Conservation (phyloP, 2,888 invertebrate genomes). For the Oegoconia quadripuncta region DNA sequence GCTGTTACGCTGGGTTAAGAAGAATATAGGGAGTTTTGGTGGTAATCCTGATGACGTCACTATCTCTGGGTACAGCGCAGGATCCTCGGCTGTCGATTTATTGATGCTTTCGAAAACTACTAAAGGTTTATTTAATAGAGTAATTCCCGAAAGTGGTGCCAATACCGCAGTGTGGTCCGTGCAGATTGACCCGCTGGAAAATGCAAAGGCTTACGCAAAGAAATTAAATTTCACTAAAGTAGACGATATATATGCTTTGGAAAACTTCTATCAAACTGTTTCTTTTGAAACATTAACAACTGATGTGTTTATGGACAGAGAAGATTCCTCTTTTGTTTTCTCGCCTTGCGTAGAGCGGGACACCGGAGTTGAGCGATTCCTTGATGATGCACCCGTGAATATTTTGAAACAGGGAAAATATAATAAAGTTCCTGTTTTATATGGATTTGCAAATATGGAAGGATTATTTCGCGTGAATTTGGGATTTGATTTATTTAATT, state of each 20-base stretch:
- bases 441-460: slow-evolving; percentile 50
- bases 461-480: slow-evolving; percentile 31
- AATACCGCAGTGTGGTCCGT: slow-evolving; percentile 31
- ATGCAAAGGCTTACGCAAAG: slow-evolving; percentile 33
- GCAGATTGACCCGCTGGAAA: slow-evolving; percentile 36
- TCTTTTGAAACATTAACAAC: slow-evolving; percentile 31
- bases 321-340: slow-evolving; percentile 24
- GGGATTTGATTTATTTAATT: no score
- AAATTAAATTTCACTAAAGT: slow-evolving; percentile 28
- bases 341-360: slow-evolving; percentile 25
- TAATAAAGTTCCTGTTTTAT: slow-evolving; percentile 38
- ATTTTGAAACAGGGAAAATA: slow-evolving; percentile 35
- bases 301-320: slow-evolving; percentile 19
- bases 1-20: slow-evolving; percentile 42
- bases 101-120: slow-evolving; percentile 36
- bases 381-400: slow-evolving; percentile 35
- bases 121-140: slow-evolving; percentile 39
- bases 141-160: slow-evolving; percentile 43
- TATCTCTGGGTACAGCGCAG: slow-evolving; percentile 40
- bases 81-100: slow-evolving; percentile 37
- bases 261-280: slow-evolving; percentile 39
- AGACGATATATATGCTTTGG: slow-evolving; percentile 35
- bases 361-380: slow-evolving; percentile 27
- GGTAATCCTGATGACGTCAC: slow-evolving; percentile 50
- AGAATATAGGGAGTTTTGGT: slow-evolving; percentile 43